Evolutionary conservation across 2,888 invertebrate species (phyloP).

Genomic region (Petrophora chlorosata): DNA sequence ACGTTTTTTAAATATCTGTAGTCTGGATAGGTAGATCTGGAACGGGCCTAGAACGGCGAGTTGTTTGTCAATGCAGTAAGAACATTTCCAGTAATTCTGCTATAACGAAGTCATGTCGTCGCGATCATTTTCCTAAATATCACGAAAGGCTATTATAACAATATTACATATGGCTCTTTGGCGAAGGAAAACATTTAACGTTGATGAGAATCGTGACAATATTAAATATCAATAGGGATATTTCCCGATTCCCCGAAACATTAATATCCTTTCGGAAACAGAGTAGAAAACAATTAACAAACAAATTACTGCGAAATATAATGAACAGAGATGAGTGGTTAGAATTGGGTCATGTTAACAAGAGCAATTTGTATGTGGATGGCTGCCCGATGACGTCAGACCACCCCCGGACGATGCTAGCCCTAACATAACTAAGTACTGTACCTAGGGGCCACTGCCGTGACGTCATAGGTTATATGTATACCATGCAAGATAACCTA

Average conservation of each 20-base stretch:
- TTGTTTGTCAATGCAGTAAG: no score
- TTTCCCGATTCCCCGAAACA: not conserved
- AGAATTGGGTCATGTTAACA: conserved; percentile 32
- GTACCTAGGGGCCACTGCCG: not conserved
- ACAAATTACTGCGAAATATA: conserved; percentile 14
- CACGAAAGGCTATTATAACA: no score
- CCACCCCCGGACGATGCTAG: conserved; percentile 2
- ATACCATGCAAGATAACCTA: no score
- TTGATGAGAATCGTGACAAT: no score
- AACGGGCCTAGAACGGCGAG: not conserved
- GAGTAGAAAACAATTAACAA: conserved; percentile 23
- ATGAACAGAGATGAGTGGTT: conserved; percentile 4
- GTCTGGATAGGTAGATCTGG: not conserved
- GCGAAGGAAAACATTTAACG: no score
- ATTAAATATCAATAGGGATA: no score
- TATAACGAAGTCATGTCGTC: no score
- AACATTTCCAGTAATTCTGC: no score
- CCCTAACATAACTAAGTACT: no score
- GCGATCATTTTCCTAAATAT: no score
- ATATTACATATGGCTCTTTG: no score
- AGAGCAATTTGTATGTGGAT: conserved; percentile 31
- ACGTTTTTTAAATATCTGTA: not conserved
- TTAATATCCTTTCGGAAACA: not conserved
- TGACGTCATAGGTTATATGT: conserved; percentile 5
- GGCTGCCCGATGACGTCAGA: conserved; percentile 29